Base-by-base conservation (phyloP, 2,888 invertebrate species). In the Drosophila algonquin region DNA sequence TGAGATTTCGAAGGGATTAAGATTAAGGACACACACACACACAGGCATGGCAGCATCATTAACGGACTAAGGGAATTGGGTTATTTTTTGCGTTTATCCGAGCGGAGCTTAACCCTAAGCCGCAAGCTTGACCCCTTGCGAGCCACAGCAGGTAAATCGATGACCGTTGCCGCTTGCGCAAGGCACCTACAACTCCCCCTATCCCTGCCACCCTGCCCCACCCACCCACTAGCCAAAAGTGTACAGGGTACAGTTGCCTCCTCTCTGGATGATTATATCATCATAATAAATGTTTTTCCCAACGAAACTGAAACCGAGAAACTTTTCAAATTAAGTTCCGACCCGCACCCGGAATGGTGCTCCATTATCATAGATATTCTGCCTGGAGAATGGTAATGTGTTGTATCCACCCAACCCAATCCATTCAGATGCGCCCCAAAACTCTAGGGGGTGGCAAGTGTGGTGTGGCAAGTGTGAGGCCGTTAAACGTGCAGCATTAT, bases 291-390 rank as follows among this genome's bases (percentile, higher is more conserved):
- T 88, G 88, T 79, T 80, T 81, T 69, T 65, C 77, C 68, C 67
- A 73, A 81, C 80, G 73, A 80, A 85, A 85, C 79, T 77, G 52
- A 61, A 82, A 85, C 40, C 40, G 40, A 40, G 40, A 40, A 40
- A 85, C 80, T 85, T 85, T 85, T 87, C 79, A 85, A 87, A 87
- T 85, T 83, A 80, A 81, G 77, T 79, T 81, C 72, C 72, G n/a
- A 40, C 40, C 40, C 76, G 7, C 72, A 64, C 35, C 40, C 30
- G 16, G 18, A 14, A 61, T 12, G 7, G 44, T 54, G 44, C 44
- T 44, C 62, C 71, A 70, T 70, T 52, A 71, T 70, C n/a, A 46
- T 50, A 44, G 48, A 45, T 58, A 54, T 53, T 16, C 54, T 2
- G 40, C 40, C 40, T 7, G 40, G 40, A 44, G 45, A 62, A 70